Percentiles rank a stretch among this genome's conserved stretches.
These are phyloP conservation scores for Drosophila austrosaltans DNA, from an alignment of 2,888 invertebrate species.

Conservation along the genomic window DNA sequence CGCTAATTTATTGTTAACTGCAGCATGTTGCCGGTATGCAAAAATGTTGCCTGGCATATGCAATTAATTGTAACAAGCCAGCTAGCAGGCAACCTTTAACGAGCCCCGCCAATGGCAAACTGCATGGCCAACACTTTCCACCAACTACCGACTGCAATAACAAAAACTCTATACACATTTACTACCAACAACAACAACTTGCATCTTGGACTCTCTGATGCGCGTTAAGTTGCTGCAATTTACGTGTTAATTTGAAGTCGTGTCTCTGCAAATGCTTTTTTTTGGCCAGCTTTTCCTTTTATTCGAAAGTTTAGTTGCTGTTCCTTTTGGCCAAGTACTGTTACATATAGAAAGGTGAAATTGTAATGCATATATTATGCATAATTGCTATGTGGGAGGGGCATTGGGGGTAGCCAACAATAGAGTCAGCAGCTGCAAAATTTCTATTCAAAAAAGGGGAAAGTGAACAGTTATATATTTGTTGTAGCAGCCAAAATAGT, in stretches of 20 bases:
- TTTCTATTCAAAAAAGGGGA: constrained; percentile 31
- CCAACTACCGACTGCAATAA: constrained; percentile 20
- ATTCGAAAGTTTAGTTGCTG: constrained; percentile 52
- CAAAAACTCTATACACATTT: constrained; percentile 1
- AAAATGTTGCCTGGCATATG: constrained; percentile 73
- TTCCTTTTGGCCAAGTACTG: constrained; percentile 40
- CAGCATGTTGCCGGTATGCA: constrained; percentile 78
- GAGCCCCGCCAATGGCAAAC: constrained; percentile 19
- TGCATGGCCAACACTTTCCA: constrained; percentile 55
- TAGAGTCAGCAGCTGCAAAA: constrained; percentile 21
- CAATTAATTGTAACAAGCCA: constrained; percentile 77
- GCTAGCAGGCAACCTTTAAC: constrained; percentile 64
- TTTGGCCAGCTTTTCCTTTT: constrained; percentile 55
- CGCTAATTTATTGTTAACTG: constrained; percentile 79
- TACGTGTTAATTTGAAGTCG: constrained; percentile 75
- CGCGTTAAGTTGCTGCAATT: constrained; percentile 73
- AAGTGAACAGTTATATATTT: constrained; percentile 31
- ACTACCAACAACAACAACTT: not conserved
- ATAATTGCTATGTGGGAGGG: constrained; percentile 37
- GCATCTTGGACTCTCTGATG: constrained; percentile 33
- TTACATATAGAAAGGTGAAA: not conserved
- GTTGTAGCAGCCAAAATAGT: not conserved
- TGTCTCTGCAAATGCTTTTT: constrained; percentile 62
- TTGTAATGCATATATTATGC: constrained; percentile 41
- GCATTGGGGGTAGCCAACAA: not conserved